Evolutionary conservation across 1,140 invertebrate species (phyloP).

Genomic region (Aphelenchoides avenae): DNA sequence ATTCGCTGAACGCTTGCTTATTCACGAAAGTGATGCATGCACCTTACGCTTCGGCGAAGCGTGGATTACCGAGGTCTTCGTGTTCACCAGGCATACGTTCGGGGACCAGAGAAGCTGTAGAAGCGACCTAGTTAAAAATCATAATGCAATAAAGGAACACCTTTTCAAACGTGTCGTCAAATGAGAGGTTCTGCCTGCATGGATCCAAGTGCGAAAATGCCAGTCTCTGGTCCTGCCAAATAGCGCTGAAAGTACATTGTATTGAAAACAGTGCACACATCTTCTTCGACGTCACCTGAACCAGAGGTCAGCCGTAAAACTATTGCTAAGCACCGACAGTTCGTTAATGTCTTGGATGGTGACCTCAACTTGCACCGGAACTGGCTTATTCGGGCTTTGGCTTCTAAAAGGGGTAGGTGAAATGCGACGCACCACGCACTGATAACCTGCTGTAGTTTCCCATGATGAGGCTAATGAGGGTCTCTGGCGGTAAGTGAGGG

Average conservation of each 20-base stretch:
- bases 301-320: slow-evolving; percentile 57
- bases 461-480: slow-evolving; percentile 16
- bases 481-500: slow-evolving; percentile 12
- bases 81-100: slow-evolving; percentile 58
- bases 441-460: slow-evolving; percentile 32
- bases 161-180: slow-evolving; percentile 58
- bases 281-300: slow-evolving; percentile 34
- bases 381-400: slow-evolving; percentile 40
- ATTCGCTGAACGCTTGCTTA: too few relatives aligned
- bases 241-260: slow-evolving; percentile 40
- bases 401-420: slow-evolving; percentile 20
- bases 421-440: slow-evolving; percentile 3
- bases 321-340: slow-evolving; percentile 51
- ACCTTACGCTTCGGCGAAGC: slow-evolving; percentile 53
- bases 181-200: slow-evolving; percentile 54
- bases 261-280: slow-evolving; percentile 11
- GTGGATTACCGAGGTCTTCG: slow-evolving; percentile 50
- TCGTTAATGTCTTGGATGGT: slow-evolving; percentile 56
- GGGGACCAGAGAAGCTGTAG: slow-evolving; percentile 51
- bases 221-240: slow-evolving; percentile 56
- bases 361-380: slow-evolving; percentile 50
- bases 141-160: slow-evolving; percentile 25
- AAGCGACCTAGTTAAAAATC: slow-evolving; percentile 3
- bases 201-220: slow-evolving; percentile 54
- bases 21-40: too few relatives aligned